Base-by-base conservation (phyloP, 2,797 vertebrate genomes). In the Sebastes itinus region DNA sequence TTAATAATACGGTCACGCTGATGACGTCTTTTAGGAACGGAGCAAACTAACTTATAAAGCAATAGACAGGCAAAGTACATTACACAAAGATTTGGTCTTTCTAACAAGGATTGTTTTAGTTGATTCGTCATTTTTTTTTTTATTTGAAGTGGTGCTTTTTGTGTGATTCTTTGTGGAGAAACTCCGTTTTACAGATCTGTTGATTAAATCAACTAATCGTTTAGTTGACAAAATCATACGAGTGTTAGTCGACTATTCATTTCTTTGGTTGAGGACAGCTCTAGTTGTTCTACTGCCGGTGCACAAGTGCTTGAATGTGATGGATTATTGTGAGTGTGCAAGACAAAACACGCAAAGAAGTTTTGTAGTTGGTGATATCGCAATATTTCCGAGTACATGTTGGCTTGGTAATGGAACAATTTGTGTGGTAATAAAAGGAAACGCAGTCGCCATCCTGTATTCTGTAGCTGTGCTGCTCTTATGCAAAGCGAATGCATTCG, bases 401-500 rank as follows among this genome's bases (percentile, higher is more conserved):
- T 56, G 10, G 16, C 4, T 23, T 32, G 1, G 14, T 49, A 14
- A n/a, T 27, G 14, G 35, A 5, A 54, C 20, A 32, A 7, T 18
- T 3, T 18, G 6, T 5, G 20, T 20, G 13, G 14, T 20, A 5
- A 58, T 61, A n/a, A 58, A 42, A 9, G 23, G 27, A 63, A 62
- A 63, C 20, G 7, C 68, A 27, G 13, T 70, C 42, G 25, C 46
- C 66, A 35, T 49, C n/a, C 58, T 33, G 20, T 56, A 3, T 74
- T 64, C 38, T 72, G 25, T 12, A 6, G 42, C 70, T 28, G 32
- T 64, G 42, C 70, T 28, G 32, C 67, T 64, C 18, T 38, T 11
- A 61, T 79, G 28, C 33, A 67, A 74, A 83, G 77, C 11, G 20
- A 59, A 75, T 54, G 32, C 66, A 27, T 72, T 72, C 70, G 58